A percentile compares a stretch with the other conserved stretches of the same genome.
Conservation (phyloP, 2,797 vertebrate species). For the Avahi laniger region DNA sequence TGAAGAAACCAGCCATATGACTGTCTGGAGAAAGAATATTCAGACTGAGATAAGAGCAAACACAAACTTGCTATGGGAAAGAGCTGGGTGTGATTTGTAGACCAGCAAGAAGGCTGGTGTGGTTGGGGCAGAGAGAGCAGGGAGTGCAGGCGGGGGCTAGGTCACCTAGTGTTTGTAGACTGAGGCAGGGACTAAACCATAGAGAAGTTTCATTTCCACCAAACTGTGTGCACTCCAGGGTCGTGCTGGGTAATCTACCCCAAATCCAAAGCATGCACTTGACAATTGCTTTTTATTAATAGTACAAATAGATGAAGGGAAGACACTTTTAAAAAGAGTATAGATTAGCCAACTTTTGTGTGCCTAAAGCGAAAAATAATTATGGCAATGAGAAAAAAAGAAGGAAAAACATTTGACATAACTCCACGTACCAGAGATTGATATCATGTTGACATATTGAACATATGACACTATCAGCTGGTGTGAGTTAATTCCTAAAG, state of each 20-base stretch:
- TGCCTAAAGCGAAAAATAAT: conserved; percentile 23
- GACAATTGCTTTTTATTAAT: background rate
- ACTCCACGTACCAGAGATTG: background rate
- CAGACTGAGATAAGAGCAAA: background rate
- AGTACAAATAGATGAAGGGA: background rate
- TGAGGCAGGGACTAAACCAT: background rate
- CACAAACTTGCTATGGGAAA: background rate
- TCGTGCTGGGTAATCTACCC: background rate
- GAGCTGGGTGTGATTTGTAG: background rate
- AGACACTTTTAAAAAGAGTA: background rate
- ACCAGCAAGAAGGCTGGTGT: background rate
- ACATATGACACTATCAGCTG: background rate
- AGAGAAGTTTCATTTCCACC: background rate
- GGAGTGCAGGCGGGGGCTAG: background rate
- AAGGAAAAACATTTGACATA: background rate
- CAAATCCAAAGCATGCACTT: background rate
- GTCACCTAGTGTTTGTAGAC: background rate
- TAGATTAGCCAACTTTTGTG: background rate
- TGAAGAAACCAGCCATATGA: background rate
- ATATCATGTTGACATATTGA: background rate
- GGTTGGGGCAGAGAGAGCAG: background rate
- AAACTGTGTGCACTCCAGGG: background rate
- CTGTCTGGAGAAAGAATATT: background rate
- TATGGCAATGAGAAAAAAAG: background rate
- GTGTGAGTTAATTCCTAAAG: background rate